Evolutionary conservation across 2,797 vertebrate genomes (phyloP).

Genomic region (Sebastes iracundus): DNA sequence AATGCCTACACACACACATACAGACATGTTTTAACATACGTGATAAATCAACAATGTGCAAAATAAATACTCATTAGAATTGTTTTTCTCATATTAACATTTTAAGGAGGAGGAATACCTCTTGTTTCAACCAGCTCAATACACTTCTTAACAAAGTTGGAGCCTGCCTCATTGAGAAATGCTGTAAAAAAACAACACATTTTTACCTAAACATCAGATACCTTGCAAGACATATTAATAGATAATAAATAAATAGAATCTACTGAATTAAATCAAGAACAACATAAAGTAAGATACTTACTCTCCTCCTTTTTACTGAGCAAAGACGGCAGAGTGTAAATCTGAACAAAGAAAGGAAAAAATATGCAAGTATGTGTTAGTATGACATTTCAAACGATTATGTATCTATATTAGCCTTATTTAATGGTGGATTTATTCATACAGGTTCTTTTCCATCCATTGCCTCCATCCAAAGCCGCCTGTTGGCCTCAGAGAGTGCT

Average conservation of each 20-base stretch:
- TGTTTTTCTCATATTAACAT: not conserved
- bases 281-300: constrained; percentile 80
- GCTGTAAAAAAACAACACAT: constrained; percentile 78
- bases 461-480: constrained; percentile 96
- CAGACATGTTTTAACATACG: not conserved
- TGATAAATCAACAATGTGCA: not conserved
- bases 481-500: constrained; percentile 94
- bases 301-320: constrained; percentile 99
- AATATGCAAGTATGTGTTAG: not conserved
- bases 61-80: not conserved
- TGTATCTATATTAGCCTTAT: not conserved
- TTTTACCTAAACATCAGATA: not conserved
- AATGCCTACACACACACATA: constrained; percentile 53
- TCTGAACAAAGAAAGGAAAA: constrained; percentile 78
- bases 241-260: not conserved
- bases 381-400: not conserved
- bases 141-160: constrained; percentile 95
- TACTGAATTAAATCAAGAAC: not conserved
- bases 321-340: constrained; percentile 96
- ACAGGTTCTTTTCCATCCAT: constrained; percentile 99
- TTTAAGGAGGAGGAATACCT: constrained; percentile 65
- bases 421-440: constrained; percentile 41
- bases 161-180: constrained; percentile 94
- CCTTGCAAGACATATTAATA: not conserved
- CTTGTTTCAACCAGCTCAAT: constrained; percentile 93